These are phyloP conservation scores for Dendrocincla tyrannina DNA, from an alignment of 2,797 vertebrate genomes.

Conservation along the genomic window DNA sequence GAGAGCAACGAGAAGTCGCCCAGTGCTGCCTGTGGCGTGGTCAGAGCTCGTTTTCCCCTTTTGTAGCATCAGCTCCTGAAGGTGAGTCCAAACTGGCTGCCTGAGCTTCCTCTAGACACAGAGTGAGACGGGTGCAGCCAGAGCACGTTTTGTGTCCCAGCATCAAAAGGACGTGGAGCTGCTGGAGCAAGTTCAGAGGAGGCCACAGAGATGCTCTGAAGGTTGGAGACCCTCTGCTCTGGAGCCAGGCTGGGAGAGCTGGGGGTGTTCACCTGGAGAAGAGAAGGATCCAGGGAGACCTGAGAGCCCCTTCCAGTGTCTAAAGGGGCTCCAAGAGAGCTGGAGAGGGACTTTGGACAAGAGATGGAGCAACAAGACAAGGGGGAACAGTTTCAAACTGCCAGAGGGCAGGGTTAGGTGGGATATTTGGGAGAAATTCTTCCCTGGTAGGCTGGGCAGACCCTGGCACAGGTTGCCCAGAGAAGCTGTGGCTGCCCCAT, in stretches of 20 bases:
- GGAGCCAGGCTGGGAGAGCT: neutral
- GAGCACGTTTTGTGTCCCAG: neutral
- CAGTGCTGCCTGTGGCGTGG: fast-evolving
- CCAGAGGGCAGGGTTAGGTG: neutral
- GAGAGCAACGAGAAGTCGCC: neutral
- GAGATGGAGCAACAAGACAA: neutral
- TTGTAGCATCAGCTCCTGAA: fast-evolving
- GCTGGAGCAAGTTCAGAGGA: fast-evolving
- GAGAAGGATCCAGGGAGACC: fast-evolving
- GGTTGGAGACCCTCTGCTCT: neutral
- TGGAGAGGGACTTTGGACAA: neutral
- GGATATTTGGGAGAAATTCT: neutral
- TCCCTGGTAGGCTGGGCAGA: neutral
- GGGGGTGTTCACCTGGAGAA: neutral
- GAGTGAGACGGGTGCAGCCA: fast-evolving
- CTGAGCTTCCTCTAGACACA: fast-evolving
- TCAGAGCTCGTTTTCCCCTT: neutral
- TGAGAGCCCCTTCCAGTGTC: neutral
- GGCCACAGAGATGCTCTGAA: neutral
- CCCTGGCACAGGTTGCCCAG: neutral
- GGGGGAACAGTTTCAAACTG: neutral
- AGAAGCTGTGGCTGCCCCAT: neutral
- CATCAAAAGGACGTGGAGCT: neutral
- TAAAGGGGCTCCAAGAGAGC: neutral
- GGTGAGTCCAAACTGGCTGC: neutral